Conservation (phyloP, 2,888 invertebrate species). For the Gisinianus flammeolus region DNA sequence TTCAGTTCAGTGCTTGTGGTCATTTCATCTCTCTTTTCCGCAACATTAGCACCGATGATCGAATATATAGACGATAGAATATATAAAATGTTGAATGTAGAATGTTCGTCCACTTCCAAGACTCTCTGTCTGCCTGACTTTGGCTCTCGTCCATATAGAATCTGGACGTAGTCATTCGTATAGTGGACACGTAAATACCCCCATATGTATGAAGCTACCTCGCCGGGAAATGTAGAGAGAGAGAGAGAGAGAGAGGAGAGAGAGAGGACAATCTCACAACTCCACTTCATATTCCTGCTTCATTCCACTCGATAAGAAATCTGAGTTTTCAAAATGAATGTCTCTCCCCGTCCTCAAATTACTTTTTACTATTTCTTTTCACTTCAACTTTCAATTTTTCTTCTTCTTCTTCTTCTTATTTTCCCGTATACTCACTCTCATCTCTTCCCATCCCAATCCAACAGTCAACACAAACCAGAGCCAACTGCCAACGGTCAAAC, state of each 20-base stretch:
- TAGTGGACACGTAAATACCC: neutral
- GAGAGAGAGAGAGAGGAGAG: neutral
- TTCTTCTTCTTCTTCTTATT: too few species aligned
- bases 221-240: too few species aligned
- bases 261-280: neutral
- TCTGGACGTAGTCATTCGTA: neutral
- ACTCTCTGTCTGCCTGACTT: neutral
- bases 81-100: neutral
- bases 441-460: too few species aligned
- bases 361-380: too few species aligned
- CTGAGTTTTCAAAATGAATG: conserved; percentile 1
- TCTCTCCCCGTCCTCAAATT: neutral
- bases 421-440: too few species aligned
- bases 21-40: conserved; percentile 50
- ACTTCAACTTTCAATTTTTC: too few species aligned
- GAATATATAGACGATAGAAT: conserved; percentile 29
- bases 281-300: conserved; percentile 14
- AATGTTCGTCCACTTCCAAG: neutral
- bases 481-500: too few species aligned
- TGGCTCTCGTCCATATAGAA: conserved; percentile 15
- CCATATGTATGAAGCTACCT: conserved; percentile 1
- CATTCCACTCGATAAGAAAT: conserved; percentile 26
- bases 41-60: conserved; percentile 52
- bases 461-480: too few species aligned
- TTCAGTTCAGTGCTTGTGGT: conserved; percentile 26